These are phyloP conservation scores for Synanthedon myopaeformis DNA, from an alignment of 2,888 invertebrate genomes.

Conservation along the genomic window DNA sequence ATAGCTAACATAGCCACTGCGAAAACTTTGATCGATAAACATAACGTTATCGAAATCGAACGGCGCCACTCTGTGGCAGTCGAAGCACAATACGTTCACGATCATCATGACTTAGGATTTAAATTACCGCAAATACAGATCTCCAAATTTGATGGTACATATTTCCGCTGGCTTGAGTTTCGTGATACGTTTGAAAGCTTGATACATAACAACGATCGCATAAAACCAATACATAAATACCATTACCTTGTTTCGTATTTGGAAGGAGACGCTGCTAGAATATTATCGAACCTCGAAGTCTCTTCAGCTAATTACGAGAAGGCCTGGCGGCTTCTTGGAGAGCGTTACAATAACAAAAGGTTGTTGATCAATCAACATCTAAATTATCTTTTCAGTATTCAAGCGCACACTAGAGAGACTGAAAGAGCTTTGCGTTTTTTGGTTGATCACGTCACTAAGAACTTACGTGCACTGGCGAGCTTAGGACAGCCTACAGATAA, in stretches of 20 bases:
- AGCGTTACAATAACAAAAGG: conserved; percentile 9
- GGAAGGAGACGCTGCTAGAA: conserved; percentile 11
- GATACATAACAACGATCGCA: conserved; percentile 13
- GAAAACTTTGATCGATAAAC: no score
- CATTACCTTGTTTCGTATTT: conserved; percentile 12
- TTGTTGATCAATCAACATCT: conserved; percentile 10
- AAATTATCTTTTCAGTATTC: conserved; percentile 9
- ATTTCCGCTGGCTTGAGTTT: conserved; percentile 15
- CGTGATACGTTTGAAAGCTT: conserved; percentile 11
- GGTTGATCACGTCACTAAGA: conserved; percentile 12
- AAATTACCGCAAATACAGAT: conserved; percentile 13
- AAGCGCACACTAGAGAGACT: conserved; percentile 6
- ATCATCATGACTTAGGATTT: conserved; percentile 6
- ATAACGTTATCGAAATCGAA: no score
- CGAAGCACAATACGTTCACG: not conserved
- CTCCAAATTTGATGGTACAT: conserved; percentile 12
- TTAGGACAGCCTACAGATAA: conserved; percentile 11
- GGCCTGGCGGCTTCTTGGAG: conserved; percentile 7
- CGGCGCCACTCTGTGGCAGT: not conserved
- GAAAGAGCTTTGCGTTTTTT: conserved; percentile 10
- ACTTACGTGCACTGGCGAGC: conserved; percentile 11
- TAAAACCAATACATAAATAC: conserved; percentile 11
- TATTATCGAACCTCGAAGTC: conserved; percentile 9
- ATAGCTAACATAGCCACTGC: no score
- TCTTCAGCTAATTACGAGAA: conserved; percentile 7